Base-by-base conservation (phyloP, 2,888 invertebrate species). In the Melieria crassipennis region DNA sequence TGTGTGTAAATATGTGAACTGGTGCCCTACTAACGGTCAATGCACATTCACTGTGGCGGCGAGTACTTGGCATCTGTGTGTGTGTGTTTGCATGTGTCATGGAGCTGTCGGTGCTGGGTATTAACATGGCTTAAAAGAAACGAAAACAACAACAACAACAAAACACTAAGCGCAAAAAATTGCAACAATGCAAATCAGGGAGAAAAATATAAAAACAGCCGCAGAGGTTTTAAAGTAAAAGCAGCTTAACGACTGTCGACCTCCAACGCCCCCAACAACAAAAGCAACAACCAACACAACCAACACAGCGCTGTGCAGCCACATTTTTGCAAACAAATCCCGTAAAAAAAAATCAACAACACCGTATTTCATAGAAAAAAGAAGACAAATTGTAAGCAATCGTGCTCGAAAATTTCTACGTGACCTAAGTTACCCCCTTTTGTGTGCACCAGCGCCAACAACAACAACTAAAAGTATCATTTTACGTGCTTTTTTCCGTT, bases 381-480 rank as follows among this genome's bases (percentile, higher is more conserved):
- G 30, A 30, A 30, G 30, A 30, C 2, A 52, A 65, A 30, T 42
- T 11, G 7, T n/a, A 65, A 58, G 16, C 60, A 68, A 68, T 63
- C 69, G 63, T 69, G 69, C 69, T 69, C 50, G 46, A 62, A 68
- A 48, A 65, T 73, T 70, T 52, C 62, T 63, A 73, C 69, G 65
- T 71, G 71, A 71, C 71, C 71, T 67, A 57, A 16, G 63, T 63
- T 67, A 48, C 46, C 63, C 67, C 50, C 42, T 46, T 16, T 47
- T 16, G n/a, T 63, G 62, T 47, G 11, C 16, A 43, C 10, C 30
- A 30, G 30, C 30, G 30, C 30, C 30, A 57, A 45, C 45, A 57
- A 66, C 16, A 50, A 52, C 6, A 42, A 48, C 16, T 48, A 64
- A 16, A 48, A n/a, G 52, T 64, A 50, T 52, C 61, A 58, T 67